Base-by-base conservation (phyloP, 2,113 vertebrate species). In the Plecturocebus donacophilus region DNA sequence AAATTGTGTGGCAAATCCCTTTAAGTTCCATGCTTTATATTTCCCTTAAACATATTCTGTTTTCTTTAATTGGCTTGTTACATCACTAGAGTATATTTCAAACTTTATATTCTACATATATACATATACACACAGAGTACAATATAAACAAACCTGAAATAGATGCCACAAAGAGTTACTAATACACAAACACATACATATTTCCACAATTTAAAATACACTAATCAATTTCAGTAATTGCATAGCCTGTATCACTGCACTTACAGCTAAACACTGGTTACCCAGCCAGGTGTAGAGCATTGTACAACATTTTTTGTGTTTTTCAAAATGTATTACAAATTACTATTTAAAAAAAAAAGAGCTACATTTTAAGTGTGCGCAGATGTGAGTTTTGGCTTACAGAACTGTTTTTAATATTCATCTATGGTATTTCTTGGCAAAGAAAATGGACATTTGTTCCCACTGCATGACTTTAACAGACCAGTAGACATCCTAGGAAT, bases 331-430 rank as follows among this genome's bases (percentile, higher is more conserved):
- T 94, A 98, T 97, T 97, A 97, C 89, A 80, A 97, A 87, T 88
- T 86, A 3, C 89, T 96, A 38, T 90, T 95, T n/a, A 4, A 30
- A 71, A 70, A 96, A 71, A 70, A 96, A 96, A 96, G 82, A 87
- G 87, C 77, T 95, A 32, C 61, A 45, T 91, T 95, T 95, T 98
- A 96, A 99, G 97, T 95, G 86, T 47, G 40, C 98, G 96, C 98
- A 99, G 98, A 98, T 98, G 98, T 98, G 97, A 96, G 93, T 97
- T 98, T 98, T 98, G 98, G 98, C 98, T 25, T 91, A 56, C 70
- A 5, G 87, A 32, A 47, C 94, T 97, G 93, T 98, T 98, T 94
- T 97, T 80, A 97, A 75, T 21, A 16, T 98, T 98, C 96, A 86
- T 94, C 97, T 97, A 87, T 90, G 97, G 96, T 98, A 97, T 98